Evolutionary conservation across 2,113 vertebrate species (phyloP).

Genomic region (Perca fluviatilis): DNA sequence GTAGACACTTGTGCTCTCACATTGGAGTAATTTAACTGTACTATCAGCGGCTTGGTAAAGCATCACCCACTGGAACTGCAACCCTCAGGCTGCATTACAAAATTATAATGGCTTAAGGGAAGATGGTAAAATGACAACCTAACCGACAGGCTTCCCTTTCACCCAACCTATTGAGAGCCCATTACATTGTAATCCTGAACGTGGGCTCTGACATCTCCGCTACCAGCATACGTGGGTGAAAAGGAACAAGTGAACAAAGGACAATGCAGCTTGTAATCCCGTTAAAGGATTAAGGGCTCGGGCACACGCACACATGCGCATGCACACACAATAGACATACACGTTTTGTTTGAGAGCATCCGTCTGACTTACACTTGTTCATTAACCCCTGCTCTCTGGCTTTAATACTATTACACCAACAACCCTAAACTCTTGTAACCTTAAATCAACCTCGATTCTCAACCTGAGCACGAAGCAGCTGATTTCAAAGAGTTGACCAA

Average conservation of each 20-base stretch:
- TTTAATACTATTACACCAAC: constrained; percentile 48
- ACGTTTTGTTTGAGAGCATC: constrained; percentile 59
- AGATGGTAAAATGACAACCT: constrained; percentile 14
- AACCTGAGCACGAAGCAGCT: not conserved
- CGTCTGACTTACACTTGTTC: constrained; percentile 61
- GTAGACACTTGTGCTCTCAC: not conserved
- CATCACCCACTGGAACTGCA: not conserved
- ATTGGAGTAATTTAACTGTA: not conserved
- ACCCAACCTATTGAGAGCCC: constrained; percentile 44
- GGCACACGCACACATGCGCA: constrained; percentile 10
- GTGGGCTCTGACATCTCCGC: constrained; percentile 69
- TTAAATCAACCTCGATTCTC: constrained; percentile 31
- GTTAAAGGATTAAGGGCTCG: constrained; percentile 78
- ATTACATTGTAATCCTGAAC: constrained; percentile 67
- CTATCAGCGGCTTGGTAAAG: not conserved
- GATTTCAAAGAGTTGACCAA: constrained; percentile 14
- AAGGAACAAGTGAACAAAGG: constrained; percentile 76
- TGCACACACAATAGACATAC: constrained; percentile 30
- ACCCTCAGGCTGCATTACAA: constrained; percentile 15
- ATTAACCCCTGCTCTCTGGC: constrained; percentile 58
- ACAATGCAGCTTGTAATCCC: constrained; percentile 80
- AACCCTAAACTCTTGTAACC: constrained; percentile 27
- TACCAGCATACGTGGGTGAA: constrained; percentile 63
- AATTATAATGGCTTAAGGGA: not conserved
- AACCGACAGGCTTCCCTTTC: constrained; percentile 27